Evolutionary conservation across 2,113 vertebrate genomes (phyloP).

Genomic region (Amazona vittata): DNA sequence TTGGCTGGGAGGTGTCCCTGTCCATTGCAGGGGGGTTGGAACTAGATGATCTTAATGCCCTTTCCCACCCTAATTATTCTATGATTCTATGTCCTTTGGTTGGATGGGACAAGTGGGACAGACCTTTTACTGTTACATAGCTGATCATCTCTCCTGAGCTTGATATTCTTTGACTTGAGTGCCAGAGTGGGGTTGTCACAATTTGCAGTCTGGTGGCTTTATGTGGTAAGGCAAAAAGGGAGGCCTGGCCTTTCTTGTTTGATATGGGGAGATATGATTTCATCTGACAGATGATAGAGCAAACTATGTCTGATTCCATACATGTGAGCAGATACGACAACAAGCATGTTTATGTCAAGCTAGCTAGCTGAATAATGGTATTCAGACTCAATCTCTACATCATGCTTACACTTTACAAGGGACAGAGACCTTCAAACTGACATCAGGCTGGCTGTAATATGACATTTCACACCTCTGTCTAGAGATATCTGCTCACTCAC

Average conservation of each 20-base stretch:
- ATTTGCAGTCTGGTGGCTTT: neutral
- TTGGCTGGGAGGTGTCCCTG: neutral
- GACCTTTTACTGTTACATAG: neutral
- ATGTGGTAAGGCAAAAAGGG: neutral
- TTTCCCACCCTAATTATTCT: too few species aligned
- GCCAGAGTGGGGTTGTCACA: neutral
- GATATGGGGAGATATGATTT: fast-evolving
- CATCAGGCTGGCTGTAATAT: neutral
- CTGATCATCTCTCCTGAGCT: neutral
- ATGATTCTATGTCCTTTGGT: neutral
- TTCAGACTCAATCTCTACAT: neutral
- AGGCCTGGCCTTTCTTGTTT: neutral
- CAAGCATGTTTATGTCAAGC: neutral
- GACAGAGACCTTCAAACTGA: neutral
- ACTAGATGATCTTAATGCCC: too few species aligned
- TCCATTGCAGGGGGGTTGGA: too few species aligned
- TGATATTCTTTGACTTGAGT: neutral
- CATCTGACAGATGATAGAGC: neutral
- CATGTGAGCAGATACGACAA: neutral
- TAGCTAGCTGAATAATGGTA: neutral
- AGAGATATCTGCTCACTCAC: neutral
- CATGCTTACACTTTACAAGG: neutral
- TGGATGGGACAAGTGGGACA: neutral
- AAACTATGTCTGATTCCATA: neutral
- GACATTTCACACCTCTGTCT: neutral